phyloP scores from a whole-genome alignment of 1,140 invertebrate genomes.

The Onthophagus taurus region DNA sequence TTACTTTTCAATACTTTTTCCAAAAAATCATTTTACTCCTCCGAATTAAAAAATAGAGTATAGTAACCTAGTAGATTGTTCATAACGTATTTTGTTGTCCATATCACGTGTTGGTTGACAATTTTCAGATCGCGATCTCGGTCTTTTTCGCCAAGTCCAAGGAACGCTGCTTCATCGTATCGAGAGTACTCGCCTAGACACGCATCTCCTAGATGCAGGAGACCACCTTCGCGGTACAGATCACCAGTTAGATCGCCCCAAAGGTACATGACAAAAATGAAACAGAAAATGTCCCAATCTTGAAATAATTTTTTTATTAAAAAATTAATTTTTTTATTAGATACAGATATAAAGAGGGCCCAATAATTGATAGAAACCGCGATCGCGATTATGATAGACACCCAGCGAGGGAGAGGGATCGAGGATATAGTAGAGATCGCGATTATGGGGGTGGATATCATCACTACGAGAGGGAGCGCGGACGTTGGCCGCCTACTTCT shows the following conservation, averaged over 20 bases:
- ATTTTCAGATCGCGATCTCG: constrained; percentile 35
- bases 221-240: constrained; percentile 39
- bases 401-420: constrained; percentile 6
- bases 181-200: constrained; percentile 25
- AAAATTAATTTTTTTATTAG: constrained; percentile 15
- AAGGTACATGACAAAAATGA: constrained; percentile 38
- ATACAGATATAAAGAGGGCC: constrained; percentile 22
- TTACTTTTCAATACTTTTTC: no score
- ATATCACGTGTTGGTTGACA: neutral
- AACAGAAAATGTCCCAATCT: no score
- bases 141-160: constrained; percentile 28
- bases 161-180: constrained; percentile 27
- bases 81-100: no score
- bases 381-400: constrained; percentile 12
- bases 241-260: constrained; percentile 44
- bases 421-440: constrained; percentile 13
- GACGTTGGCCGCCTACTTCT: constrained; percentile 1
- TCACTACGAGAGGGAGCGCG: constrained; percentile 13
- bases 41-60: no score
- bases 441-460: no score
- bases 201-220: constrained; percentile 20
- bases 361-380: constrained; percentile 15
- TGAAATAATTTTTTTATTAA: neutral
- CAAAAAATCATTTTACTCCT: no score
- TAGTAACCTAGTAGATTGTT: no score